Evolutionary conservation across 2,888 invertebrate species (phyloP), one percentile per base, ranked within the genome.

Genomic region (Drosophila kanekoi): DNA sequence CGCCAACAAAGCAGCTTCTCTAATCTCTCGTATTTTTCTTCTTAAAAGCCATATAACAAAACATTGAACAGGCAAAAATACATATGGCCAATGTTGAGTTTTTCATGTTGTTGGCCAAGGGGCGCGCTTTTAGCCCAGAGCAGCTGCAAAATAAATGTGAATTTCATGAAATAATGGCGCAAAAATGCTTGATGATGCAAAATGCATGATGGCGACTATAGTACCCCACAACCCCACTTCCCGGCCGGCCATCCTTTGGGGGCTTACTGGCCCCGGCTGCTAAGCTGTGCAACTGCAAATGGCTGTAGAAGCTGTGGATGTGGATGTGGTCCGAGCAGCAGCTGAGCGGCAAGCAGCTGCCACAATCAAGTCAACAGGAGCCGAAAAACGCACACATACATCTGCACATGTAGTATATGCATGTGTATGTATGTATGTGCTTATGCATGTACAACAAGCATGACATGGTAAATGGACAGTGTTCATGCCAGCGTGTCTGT

Each of bases 101-200:
- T 40, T 18, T 33, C 35, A 14, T 41, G 16, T 16, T 43, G 35
- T 16, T 52, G 18, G 14, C 14, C 13, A 32, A 37, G 20, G 47
- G 23, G 20, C 20, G 51, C 49, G 66, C 45, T 66, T 77, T 72
- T 65, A 59, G 65, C 67, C 40, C 60, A 28, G 63, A 81, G 62
- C 73, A 82, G 71, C 81, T 83, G 83, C 65, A 81, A 72, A 87
- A 87, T 79, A 88, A 88, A 85, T 85, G 88, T 64, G 77, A 77
- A 79, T 79, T 88, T 79, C 79, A 80, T 81, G 76, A 81, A 77
- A 85, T 83, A 86, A 88, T 82, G 73, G 87, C 65, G 77, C 74
- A 73, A 82, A 88, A 86, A 86, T 88, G 72, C 74, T 79, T 82
- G 77, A 72, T 77, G 77, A 85, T 79, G 80, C 72, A 79, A 79